Percentiles rank a stretch among this genome's conserved stretches.
Evolutionary conservation across 2,113 vertebrate genomes (phyloP).

Genomic region (Hyperopisus bebe): DNA sequence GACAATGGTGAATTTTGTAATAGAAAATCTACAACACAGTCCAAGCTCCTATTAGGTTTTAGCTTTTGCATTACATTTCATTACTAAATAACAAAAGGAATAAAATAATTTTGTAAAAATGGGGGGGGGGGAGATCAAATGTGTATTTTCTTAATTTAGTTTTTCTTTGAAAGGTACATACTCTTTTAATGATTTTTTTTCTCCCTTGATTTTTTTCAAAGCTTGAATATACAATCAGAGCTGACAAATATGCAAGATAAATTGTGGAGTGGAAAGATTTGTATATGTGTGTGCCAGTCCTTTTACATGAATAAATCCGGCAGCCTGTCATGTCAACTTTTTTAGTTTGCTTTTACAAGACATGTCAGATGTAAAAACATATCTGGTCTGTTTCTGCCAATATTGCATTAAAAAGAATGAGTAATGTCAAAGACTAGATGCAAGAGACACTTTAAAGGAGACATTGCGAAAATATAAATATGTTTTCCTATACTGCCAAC

Average conservation of each 20-base stretch:
- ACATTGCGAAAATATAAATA: conserved; percentile 50
- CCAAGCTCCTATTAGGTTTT: not conserved
- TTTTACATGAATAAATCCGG: not conserved
- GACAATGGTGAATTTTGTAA: not conserved
- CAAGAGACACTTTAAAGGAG: conserved; percentile 51
- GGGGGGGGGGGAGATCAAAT: not conserved
- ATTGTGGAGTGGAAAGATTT: conserved; percentile 36
- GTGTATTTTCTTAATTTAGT: not conserved
- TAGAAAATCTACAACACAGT: not conserved
- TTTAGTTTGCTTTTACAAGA: conserved; percentile 5
- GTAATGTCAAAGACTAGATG: not conserved
- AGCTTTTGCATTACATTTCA: not conserved
- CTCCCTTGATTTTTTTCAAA: not conserved
- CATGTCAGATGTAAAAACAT: conserved; percentile 17
- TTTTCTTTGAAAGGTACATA: not conserved
- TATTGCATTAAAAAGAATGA: not conserved
- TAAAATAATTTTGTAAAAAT: not conserved
- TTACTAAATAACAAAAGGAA: not conserved
- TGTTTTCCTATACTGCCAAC: conserved; percentile 44
- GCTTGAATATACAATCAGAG: not conserved
- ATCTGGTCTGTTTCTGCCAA: not conserved
- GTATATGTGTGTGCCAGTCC: too few relatives aligned
- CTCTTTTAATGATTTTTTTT: not conserved
- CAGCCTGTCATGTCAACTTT: not conserved
- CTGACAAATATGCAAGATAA: conserved; percentile 30